Evolutionary conservation across 2,888 invertebrate genomes (phyloP), one percentile per base, ranked within the genome.

Genomic region (Lycophotia porphyrea): DNA sequence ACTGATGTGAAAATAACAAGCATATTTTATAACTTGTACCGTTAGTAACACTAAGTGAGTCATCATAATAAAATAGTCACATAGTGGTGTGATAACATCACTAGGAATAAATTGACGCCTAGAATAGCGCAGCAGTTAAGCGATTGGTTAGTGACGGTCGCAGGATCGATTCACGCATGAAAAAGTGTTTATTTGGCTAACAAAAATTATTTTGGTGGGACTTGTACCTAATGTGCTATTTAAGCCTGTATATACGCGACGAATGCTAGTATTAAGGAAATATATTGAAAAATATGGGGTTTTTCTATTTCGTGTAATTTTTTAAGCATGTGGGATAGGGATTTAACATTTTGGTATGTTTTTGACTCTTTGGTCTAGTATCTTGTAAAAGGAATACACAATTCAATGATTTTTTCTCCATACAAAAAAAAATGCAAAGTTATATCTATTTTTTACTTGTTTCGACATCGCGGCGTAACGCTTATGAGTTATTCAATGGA

Each of bases 1-100:
- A 58, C 66, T 77, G 65, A 72, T 82, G 82, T 58, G 55, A 27
- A 64, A 44, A 72, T 80, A 80, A 72, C 58, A 39, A 78, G 49
- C 15, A 34, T 39, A 15, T 39, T 18, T 73, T 27, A 39, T 72
- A 34, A 63, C 34, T 44, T 34, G 36, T 55, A 27, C 55, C 49
- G 31, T 58, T 42, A 36, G 24, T 58, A 69, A 42, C 24, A 24
- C 27, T 49, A 13, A 34, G 31, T 44, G 44, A 42, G 31, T 49
- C n/a, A 61, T 78, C 60, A 52, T 49, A 36, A 73, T 31, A 44
- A 65, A 36, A 44, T 31, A 52, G 52, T 63, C 44, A 18, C 24
- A 21, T 47, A 60, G 0, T 42, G 36, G 1, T 21, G 31, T 66
- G 52, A 65, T 39, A 36, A 27, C 39, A 60, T 80, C 42, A 61